Evolutionary conservation across 1,140 invertebrate species (phyloP).

Genomic region (Antheraea pernyi): DNA sequence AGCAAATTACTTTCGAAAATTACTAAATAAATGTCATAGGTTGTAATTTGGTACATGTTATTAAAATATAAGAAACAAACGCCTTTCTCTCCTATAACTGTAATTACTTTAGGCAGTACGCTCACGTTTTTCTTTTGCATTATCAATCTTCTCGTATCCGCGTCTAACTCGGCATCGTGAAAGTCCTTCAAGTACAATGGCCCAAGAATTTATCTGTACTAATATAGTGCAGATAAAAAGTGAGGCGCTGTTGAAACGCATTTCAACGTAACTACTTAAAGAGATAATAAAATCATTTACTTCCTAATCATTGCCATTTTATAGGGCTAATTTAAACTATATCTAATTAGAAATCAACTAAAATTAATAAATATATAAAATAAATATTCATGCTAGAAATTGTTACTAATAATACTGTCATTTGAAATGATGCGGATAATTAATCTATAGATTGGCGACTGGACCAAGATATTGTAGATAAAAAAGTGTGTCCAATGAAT

Average conservation of each 20-base stretch:
- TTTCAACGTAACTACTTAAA: too few species aligned
- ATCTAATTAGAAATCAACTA: too few species aligned
- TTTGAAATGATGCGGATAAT: not conserved
- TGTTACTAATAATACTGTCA: not conserved
- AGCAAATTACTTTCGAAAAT: constrained; percentile 56
- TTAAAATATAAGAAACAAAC: constrained; percentile 53
- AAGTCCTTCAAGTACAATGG: constrained; percentile 35
- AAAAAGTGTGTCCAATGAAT: not conserved
- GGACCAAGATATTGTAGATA: not conserved
- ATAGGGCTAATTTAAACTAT: too few species aligned
- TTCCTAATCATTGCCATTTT: too few species aligned
- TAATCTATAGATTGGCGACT: not conserved
- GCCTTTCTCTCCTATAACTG: constrained; percentile 44
- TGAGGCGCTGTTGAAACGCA: not conserved
- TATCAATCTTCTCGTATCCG: constrained; percentile 44
- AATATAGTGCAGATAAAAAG: constrained; percentile 26
- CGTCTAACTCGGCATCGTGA: constrained; percentile 41
- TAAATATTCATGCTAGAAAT: too few species aligned
- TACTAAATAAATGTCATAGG: constrained; percentile 58
- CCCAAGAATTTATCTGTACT: constrained; percentile 35
- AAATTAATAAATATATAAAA: too few species aligned
- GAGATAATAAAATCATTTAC: too few species aligned
- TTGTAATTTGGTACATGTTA: constrained; percentile 54
- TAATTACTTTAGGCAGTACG: constrained; percentile 52
- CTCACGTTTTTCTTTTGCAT: constrained; percentile 48